phyloP scores from a whole-genome alignment of 1,140 invertebrate genomes.

The Micrasema minimum region DNA sequence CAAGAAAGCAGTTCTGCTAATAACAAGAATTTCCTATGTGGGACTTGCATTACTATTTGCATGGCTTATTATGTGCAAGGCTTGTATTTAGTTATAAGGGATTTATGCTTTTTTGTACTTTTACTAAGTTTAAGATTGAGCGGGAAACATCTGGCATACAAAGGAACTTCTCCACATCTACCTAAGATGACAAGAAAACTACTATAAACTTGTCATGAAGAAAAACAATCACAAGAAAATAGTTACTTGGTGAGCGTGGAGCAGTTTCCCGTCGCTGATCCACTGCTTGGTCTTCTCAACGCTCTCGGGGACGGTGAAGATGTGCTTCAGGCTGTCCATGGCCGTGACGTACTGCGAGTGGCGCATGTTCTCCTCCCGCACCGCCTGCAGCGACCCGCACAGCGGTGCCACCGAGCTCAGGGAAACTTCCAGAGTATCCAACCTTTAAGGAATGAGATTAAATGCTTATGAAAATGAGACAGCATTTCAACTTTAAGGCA shows the following conservation, averaged over 20 bases:
- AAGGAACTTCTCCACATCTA: too few species aligned
- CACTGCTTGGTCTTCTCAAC: conserved; percentile 93
- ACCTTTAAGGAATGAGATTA: conserved; percentile 57
- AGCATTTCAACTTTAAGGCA: background rate
- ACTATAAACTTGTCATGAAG: background rate
- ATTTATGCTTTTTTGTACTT: too few species aligned
- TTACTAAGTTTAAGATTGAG: too few species aligned
- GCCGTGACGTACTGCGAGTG: conserved; percentile 97
- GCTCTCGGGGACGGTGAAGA: conserved; percentile 97
- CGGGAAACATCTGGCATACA: too few species aligned
- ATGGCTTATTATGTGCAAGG: too few species aligned
- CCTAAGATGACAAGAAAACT: too few species aligned
- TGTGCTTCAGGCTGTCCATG: conserved; percentile 97
- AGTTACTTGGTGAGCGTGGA: conserved; percentile 89
- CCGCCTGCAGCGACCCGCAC: conserved; percentile 81
- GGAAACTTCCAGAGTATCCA: conserved; percentile 63
- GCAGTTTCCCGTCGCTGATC: conserved; percentile 94
- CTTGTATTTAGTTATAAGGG: too few species aligned
- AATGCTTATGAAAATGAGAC: background rate
- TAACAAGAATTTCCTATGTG: too few species aligned
- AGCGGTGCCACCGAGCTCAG: conserved; percentile 67
- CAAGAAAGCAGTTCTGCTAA: too few species aligned
- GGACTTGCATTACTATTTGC: too few species aligned
- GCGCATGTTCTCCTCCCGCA: conserved; percentile 91
- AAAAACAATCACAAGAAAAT: background rate